Evolutionary conservation across 2,113 vertebrate genomes (phyloP).

Genomic region (Andinoacara biseriatus): DNA sequence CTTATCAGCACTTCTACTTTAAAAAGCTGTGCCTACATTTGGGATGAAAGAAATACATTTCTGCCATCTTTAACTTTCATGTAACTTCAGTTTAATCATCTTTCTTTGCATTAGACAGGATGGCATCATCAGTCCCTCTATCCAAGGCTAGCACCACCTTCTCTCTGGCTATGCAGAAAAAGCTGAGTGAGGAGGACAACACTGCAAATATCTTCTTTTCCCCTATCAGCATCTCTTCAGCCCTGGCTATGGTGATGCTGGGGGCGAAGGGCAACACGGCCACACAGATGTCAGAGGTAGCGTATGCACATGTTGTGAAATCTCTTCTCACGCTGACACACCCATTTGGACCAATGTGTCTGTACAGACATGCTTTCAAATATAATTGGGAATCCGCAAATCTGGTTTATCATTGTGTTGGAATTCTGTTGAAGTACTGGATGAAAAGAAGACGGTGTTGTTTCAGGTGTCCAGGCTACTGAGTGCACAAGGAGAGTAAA

Average conservation of each 20-base stretch:
- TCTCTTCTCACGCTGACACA: background rate
- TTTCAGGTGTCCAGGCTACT: background rate
- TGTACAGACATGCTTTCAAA: background rate
- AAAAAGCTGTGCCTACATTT: no score
- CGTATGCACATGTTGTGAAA: background rate
- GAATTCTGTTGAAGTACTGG: no score
- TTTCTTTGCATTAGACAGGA: slow-evolving; percentile 31
- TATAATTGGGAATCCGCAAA: background rate
- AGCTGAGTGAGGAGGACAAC: slow-evolving; percentile 71
- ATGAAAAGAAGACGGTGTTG: slow-evolving; percentile 3
- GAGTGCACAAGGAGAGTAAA: background rate
- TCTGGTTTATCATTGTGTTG: background rate
- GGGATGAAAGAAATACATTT: background rate
- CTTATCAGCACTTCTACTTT: no score
- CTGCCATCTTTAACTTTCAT: background rate
- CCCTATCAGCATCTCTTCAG: slow-evolving; percentile 85
- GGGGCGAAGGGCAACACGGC: slow-evolving; percentile 85
- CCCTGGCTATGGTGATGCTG: slow-evolving; percentile 85
- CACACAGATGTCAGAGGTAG: slow-evolving; percentile 87
- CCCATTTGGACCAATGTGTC: rapidly evolving
- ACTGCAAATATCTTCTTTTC: slow-evolving; percentile 84
- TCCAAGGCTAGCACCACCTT: slow-evolving; percentile 83
- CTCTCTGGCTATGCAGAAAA: slow-evolving; percentile 82
- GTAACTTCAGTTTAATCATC: background rate
- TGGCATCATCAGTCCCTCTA: slow-evolving; percentile 52